phyloP scores from a whole-genome alignment of 2,888 invertebrate genomes.

The Hypsopygia costalis region DNA sequence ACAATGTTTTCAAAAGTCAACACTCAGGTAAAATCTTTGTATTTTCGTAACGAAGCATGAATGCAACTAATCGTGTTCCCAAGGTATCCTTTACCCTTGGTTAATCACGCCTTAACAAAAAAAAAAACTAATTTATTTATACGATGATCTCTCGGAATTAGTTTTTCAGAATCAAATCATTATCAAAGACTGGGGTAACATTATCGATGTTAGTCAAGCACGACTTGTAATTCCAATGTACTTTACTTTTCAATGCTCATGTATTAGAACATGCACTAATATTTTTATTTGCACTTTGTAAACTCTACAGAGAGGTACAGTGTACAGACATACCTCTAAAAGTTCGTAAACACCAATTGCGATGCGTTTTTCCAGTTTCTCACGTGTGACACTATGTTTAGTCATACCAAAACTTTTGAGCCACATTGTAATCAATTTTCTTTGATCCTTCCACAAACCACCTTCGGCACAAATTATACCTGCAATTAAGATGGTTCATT shows the following conservation, averaged over 20 bases:
- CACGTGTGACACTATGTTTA: constrained; percentile 81
- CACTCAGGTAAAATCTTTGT: constrained; percentile 18
- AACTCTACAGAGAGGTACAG: no score
- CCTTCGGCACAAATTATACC: constrained; percentile 93
- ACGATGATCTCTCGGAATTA: constrained; percentile 3
- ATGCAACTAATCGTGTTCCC: constrained; percentile 15
- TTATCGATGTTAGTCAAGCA: no score
- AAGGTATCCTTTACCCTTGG: no score
- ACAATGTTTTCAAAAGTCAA: constrained; percentile 11
- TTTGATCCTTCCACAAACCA: constrained; percentile 89
- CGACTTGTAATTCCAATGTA: no score
- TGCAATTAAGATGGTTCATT: constrained; percentile 36
- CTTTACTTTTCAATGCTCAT: no score
- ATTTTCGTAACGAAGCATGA: constrained; percentile 20
- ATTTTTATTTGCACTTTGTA: no score
- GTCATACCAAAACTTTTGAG: constrained; percentile 87
- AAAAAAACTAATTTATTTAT: constrained; percentile 3
- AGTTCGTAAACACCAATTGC: constrained; percentile 82
- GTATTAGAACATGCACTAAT: no score
- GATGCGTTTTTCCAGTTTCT: constrained; percentile 84
- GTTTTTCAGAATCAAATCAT: constrained; percentile 17
- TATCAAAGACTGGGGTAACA: no score
- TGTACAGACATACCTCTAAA: constrained; percentile 74
- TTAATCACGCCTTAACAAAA: no score
- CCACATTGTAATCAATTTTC: constrained; percentile 86